Conservation (phyloP, 2,113 vertebrate species). For the Sus scrofa region T2T-Sscrofa CM000819.6:92891501-92892000, state of each 20-base stretch:
- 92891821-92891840: neutral
- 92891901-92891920: neutral
- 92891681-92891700: neutral
- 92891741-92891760: neutral
- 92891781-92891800: neutral
- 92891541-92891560: neutral
- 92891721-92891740: neutral
- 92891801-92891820: constrained; percentile 32
- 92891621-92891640: constrained; percentile 12
- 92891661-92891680: constrained; percentile 49
- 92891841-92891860: neutral
- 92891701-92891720: neutral
- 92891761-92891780: constrained; percentile 58
- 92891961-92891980: neutral
- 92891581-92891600: neutral
- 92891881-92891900: constrained; percentile 15
- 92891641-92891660: neutral
- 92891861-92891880: neutral
- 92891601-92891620: neutral
- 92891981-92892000: neutral
- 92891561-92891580: neutral
- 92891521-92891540: constrained; percentile 31
- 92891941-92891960: constrained; percentile 13
- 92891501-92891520: neutral
- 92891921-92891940: neutral